Evolutionary conservation across 2,113 vertebrate genomes (phyloP).

Genomic region (Alexandromys fortis): DNA sequence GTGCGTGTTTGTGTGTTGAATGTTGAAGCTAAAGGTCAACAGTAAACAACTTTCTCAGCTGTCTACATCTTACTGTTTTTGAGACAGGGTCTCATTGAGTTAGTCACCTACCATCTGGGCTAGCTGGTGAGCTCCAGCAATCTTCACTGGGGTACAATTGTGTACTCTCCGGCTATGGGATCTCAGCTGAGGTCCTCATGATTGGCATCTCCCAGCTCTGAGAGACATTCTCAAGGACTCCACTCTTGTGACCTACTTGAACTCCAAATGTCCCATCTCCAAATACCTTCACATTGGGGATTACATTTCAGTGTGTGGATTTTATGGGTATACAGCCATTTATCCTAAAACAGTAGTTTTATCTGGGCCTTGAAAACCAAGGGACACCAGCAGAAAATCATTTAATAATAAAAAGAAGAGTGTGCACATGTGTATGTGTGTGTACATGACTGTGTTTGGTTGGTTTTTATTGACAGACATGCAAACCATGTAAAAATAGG

Average conservation of each 20-base stretch:
- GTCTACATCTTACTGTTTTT: neutral
- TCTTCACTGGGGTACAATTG: neutral
- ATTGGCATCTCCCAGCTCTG: neutral
- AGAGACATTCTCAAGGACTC: neutral
- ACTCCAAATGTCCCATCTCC: neutral
- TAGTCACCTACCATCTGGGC: neutral
- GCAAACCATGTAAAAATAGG: neutral
- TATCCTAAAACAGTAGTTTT: neutral
- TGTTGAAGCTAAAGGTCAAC: neutral
- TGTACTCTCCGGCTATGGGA: neutral
- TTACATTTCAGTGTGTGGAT: neutral
- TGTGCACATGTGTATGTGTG: neutral
- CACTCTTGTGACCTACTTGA: neutral
- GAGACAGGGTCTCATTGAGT: neutral
- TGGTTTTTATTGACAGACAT: neutral
- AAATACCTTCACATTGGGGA: neutral
- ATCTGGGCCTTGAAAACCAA: conserved; percentile 14
- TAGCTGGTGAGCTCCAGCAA: neutral
- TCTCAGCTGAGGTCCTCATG: neutral
- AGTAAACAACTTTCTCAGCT: neutral
- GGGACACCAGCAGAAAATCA: conserved; percentile 15
- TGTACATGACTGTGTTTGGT: neutral
- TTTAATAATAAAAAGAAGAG: neutral
- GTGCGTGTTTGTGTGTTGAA: too few relatives aligned
- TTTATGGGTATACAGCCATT: neutral